phyloP scores from a whole-genome alignment of 1,140 invertebrate genomes.

The Drosophila dunni region DNA sequence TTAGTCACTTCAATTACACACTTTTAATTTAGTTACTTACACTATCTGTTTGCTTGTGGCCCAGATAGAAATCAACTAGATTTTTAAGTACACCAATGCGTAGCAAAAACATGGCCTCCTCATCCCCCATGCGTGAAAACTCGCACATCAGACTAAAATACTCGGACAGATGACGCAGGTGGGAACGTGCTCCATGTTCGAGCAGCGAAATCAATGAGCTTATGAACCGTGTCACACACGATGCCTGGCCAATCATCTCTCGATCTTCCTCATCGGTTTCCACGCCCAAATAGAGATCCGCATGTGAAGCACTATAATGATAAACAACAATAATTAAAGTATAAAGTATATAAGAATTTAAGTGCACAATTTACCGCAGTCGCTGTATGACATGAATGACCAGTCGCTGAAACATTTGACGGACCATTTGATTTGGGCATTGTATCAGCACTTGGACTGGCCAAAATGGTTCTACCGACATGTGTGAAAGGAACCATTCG shows the following conservation, averaged over 20 bases:
- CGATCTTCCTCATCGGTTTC: conserved; percentile 88
- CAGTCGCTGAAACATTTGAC: conserved; percentile 96
- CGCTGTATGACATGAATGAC: conserved; percentile 97
- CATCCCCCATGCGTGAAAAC: conserved; percentile 97
- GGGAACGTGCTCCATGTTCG: conserved; percentile 94
- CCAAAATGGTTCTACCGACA: conserved; percentile 97
- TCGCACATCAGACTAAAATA: conserved; percentile 96
- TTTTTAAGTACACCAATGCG: conserved; percentile 94
- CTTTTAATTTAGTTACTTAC: conserved; percentile 55
- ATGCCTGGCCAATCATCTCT: conserved; percentile 91
- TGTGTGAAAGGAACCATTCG: conserved; percentile 96
- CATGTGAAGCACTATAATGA: conserved; percentile 87
- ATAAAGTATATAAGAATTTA: conserved; percentile 24
- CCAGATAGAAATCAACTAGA: conserved; percentile 96
- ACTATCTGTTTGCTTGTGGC: conserved; percentile 87
- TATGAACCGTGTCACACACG: conserved; percentile 96
- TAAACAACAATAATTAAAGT: conserved; percentile 39
- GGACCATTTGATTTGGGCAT: conserved; percentile 97
- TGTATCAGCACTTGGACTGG: conserved; percentile 97
- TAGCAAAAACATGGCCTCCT: conserved; percentile 94
- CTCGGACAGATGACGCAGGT: conserved; percentile 94
- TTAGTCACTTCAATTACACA: neutral
- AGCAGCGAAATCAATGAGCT: conserved; percentile 94
- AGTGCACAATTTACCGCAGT: conserved; percentile 86
- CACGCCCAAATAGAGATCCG: conserved; percentile 89